Evolutionary conservation across 2,797 vertebrate genomes (phyloP).

Genomic region (Crocodylus rhombifer): DNA sequence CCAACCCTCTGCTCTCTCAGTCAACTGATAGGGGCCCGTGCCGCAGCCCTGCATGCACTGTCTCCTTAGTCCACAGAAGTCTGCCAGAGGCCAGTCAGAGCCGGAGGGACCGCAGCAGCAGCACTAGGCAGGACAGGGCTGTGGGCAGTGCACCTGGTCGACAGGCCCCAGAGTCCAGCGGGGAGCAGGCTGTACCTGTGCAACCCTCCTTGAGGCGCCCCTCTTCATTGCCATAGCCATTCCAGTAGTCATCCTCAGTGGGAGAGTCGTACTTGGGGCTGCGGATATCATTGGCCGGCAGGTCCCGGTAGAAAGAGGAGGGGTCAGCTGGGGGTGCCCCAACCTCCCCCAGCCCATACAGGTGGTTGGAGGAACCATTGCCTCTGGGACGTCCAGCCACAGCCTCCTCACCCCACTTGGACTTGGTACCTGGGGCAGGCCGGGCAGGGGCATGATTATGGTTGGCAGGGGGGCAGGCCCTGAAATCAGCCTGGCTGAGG

Average conservation of each 20-base stretch:
- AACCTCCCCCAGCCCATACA: constrained; percentile 87
- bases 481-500: constrained; percentile 90
- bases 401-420: constrained; percentile 74
- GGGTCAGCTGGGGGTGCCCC: constrained; percentile 89
- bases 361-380: constrained; percentile 82
- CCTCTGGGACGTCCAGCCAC: neutral
- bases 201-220: constrained; percentile 72
- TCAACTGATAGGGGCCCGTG: neutral
- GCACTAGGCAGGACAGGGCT: constrained; percentile 57
- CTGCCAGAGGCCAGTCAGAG: constrained; percentile 48
- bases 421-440: constrained; percentile 86
- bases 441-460: constrained; percentile 86
- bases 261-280: constrained; percentile 71
- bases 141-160: constrained; percentile 16
- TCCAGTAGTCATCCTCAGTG: constrained; percentile 89
- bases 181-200: constrained; percentile 60
- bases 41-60: neutral
- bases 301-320: constrained; percentile 82
- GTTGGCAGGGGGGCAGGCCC: constrained; percentile 82
- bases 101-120: constrained; percentile 52
- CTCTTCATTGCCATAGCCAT: constrained; percentile 90
- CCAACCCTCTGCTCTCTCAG: no score
- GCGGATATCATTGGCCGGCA: constrained; percentile 75
- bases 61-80: neutral
- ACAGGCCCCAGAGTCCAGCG: constrained; percentile 63